Conservation (phyloP, 2,888 invertebrate species). For the Elegia similella region DNA sequence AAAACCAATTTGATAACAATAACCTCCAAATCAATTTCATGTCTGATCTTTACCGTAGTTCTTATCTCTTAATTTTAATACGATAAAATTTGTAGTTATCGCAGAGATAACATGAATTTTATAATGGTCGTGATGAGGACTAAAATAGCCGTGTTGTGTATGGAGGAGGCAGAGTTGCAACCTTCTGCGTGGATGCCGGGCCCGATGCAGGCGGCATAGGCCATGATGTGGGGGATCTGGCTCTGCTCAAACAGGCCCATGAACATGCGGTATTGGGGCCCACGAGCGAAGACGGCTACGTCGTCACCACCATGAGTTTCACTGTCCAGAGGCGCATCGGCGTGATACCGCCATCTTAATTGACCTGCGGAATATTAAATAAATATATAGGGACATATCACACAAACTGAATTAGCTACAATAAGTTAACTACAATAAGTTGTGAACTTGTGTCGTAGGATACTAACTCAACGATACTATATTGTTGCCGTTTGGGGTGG, state of each 20-base stretch:
- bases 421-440: too few relatives aligned
- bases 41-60: neutral
- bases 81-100: neutral
- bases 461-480: too few relatives aligned
- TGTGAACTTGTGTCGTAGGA: too few relatives aligned
- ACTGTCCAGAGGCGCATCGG: constrained; percentile 77
- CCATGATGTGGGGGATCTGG: constrained; percentile 88
- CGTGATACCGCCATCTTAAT: constrained; percentile 47
- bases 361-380: constrained; percentile 28
- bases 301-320: constrained; percentile 91
- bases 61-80: neutral
- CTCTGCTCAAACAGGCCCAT: constrained; percentile 89
- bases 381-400: too few relatives aligned
- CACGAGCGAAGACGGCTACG: constrained; percentile 87
- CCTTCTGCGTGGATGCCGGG: constrained; percentile 63
- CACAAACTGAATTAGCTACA: too few relatives aligned
- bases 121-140: neutral
- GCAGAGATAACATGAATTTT: constrained; percentile 1
- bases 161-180: constrained; percentile 19
- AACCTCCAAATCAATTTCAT: neutral
- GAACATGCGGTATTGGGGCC: constrained; percentile 88
- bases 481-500: too few relatives aligned
- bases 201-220: constrained; percentile 87
- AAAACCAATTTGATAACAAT: neutral
- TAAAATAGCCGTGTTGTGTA: neutral